Base-by-base conservation (phyloP, 2,797 vertebrate genomes). In the Rhinogobio ventralis region DNA sequence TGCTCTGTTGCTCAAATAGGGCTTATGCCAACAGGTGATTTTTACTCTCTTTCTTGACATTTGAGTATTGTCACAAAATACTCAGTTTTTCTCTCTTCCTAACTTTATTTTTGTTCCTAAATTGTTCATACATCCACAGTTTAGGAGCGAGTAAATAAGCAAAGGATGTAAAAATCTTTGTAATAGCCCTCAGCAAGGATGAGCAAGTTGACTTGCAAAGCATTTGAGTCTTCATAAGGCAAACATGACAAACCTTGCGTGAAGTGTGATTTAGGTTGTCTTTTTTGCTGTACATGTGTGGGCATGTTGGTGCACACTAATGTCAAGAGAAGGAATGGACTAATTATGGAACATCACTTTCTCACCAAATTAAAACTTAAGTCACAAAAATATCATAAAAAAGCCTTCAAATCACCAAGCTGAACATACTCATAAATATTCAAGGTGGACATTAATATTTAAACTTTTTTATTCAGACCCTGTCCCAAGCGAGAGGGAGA, bases 1-100 rank as follows among this genome's bases (percentile, higher is more conserved):
- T 91, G 86, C 77, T 90, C 86, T 33, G 74, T 30, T 79, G 51
- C 75, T 75, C 39, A 25, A 20, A 87, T 83, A 87, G 90, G 90
- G 36, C 23, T 64, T 75, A 57, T 33, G 3, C 51, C 75, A 79
- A 73, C 60, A 93, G 90, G 90, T 91, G 87, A 91, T 39, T 49
- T 51, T 92, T 93, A 90, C 89, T 93, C 89, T 93, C 90, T 93
- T 91, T 89, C 83, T 85, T 83, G 81, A 89, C 84, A 51, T 73
- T n/a, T 57, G 19, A 30, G 8, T 28, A n/a, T 51, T 51, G 19
- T n/a, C n/a, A n/a, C n/a, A n/a, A n/a, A n/a, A n/a, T n/a, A n/a
- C n/a, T n/a, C n/a, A n/a, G n/a, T n/a, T n/a, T n/a, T 71, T 23
- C 14, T 46, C 10, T 36, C 33, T 49, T 53, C 30, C 1, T 66